Base-by-base conservation (phyloP, 2,888 invertebrate species). In the Phaedon cochleariae region DNA sequence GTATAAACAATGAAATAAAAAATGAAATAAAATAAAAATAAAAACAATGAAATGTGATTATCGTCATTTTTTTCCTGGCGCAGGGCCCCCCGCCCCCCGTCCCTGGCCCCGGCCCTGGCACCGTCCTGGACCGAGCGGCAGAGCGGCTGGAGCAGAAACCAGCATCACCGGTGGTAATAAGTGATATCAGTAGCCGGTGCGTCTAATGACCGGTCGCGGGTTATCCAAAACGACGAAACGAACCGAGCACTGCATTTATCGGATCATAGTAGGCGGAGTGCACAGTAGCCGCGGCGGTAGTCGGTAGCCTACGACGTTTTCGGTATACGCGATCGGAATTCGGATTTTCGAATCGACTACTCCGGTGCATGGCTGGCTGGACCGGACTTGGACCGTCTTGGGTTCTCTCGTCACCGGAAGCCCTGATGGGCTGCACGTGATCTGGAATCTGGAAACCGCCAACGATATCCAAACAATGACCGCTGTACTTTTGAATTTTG, bases 361-460 rank as follows among this genome's bases (percentile, higher is more conserved):
- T 45, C n/a, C n/a, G n/a, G n/a, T n/a, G n/a, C n/a, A 21, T n/a
- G 45, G 17, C 29, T 41, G 31, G 59, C 10, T 26, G 55, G 48
- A 59, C 48, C 58, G 18, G 21, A 52, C 37, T n/a, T n/a, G 46
- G 37, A 52, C 37, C n/a, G 52, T 55, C 64, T 58, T 34, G n/a
- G n/a, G n/a, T 45, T 45, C 57, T 41, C 20, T 62, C 67, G 70
- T 77, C 77, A 80, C 81, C 81, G 81, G 82, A 82, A 82, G 77
- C 81, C 81, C 80, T 83, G 82, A 83, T 82, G 82, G 82, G 75
- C 77, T 80, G 81, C 82, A 82, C 82, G 81, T 82, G 81, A 82
- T 80, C 77, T 79, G 79, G 79, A 78, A 77, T 77, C 79, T 80
- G 78, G 78, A 79, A 77, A 79, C 75, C 71, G 73, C 69, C 68